A percentile compares a stretch with the other conserved stretches of the same genome.
These are phyloP conservation scores for Delphinapterus leucas DNA, from an alignment of 2,113 vertebrate species.

Conservation along the genomic window DNA sequence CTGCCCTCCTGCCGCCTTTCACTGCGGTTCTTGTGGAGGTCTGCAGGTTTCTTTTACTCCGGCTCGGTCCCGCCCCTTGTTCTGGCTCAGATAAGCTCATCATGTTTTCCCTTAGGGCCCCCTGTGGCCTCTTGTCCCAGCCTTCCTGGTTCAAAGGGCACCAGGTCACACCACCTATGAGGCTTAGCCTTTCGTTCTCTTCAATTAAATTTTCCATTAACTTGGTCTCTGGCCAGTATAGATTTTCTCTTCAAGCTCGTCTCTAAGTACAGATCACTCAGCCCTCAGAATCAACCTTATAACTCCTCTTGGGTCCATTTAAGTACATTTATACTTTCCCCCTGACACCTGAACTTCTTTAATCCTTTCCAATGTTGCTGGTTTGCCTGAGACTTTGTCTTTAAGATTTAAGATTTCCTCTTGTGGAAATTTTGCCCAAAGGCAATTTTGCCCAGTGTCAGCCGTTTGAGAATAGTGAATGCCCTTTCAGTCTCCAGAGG, in stretches of 20 bases:
- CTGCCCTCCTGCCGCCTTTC: neutral
- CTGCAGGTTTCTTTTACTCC: neutral
- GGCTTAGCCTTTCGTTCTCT: conserved; percentile 49
- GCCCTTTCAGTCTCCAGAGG: neutral
- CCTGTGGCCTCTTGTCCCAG: conserved; percentile 51
- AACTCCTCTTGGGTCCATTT: conserved; percentile 71
- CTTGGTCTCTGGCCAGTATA: conserved; percentile 63
- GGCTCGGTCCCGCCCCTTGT: conserved; percentile 64
- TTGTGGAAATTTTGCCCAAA: conserved; percentile 14
- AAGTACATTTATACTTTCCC: conserved; percentile 71
- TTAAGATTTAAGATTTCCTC: neutral
- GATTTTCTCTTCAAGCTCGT: conserved; percentile 58
- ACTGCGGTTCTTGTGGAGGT: neutral
- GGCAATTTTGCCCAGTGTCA: neutral
- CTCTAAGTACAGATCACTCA: conserved; percentile 63
- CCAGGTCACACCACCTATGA: conserved; percentile 46
- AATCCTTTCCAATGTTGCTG: conserved; percentile 13
- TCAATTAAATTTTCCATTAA: conserved; percentile 78
- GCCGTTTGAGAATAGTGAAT: neutral
- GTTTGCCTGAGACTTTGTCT: conserved; percentile 47
- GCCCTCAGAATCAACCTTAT: conserved; percentile 59
- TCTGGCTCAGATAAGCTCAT: conserved; percentile 48
- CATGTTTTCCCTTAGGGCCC: conserved; percentile 36
- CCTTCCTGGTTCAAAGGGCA: conserved; percentile 75
- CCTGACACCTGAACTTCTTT: conserved; percentile 76